Percentiles rank a stretch among this genome's conserved stretches.
These are phyloP conservation scores for Eupsittula cactorum DNA, from an alignment of 2,113 vertebrate genomes.

Conservation along the genomic window DNA sequence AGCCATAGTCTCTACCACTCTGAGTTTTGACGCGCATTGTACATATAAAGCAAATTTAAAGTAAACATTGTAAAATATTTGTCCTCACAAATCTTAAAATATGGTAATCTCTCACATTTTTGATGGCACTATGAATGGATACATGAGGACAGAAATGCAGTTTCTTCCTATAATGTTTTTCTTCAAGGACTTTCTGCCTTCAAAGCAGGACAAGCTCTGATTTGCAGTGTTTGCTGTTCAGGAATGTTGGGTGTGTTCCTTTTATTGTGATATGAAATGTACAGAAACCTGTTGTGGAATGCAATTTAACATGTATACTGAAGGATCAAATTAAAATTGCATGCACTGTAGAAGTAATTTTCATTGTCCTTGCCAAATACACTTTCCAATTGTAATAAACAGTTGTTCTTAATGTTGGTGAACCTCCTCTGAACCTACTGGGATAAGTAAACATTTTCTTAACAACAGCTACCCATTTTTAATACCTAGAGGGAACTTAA, in stretches of 20 bases:
- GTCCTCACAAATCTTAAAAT: background rate
- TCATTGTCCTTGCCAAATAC: background rate
- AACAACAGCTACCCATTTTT: background rate
- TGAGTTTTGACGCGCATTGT: background rate
- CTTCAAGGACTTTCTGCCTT: constrained; percentile 35
- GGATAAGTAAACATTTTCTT: constrained; percentile 3
- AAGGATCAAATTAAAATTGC: background rate
- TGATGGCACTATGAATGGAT: background rate
- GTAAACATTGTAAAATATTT: background rate
- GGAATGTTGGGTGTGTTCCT: constrained; percentile 59
- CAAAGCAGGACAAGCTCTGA: constrained; percentile 62
- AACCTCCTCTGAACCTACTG: background rate
- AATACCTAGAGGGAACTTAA: background rate
- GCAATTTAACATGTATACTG: background rate
- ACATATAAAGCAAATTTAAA: background rate
- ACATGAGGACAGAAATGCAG: background rate
- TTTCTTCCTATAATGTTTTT: constrained; percentile 37
- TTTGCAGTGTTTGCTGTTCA: constrained; percentile 23
- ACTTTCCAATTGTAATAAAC: background rate
- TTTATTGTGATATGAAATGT: constrained; percentile 44
- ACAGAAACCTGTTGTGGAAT: constrained; percentile 37
- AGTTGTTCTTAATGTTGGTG: background rate
- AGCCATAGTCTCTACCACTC: background rate
- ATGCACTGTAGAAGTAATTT: background rate
- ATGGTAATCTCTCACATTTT: background rate